Evolutionary conservation across 2,113 vertebrate genomes (phyloP).

Genomic region (Rana temporaria): DNA sequence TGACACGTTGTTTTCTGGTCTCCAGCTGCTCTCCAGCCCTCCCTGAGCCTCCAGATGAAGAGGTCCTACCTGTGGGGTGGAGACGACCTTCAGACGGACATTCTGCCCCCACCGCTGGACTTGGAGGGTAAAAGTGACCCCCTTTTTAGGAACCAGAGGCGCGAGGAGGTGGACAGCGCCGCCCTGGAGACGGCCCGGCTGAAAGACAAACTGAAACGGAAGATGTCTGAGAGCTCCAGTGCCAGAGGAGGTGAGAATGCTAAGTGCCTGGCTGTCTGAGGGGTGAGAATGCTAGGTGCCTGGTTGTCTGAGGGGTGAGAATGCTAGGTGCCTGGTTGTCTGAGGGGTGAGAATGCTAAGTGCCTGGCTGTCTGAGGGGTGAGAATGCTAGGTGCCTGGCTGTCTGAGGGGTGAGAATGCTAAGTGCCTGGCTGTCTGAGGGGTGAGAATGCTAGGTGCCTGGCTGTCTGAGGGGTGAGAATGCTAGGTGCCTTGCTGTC

Average conservation of each 20-base stretch:
- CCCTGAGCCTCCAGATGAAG: constrained; percentile 18
- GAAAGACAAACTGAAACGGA: constrained; percentile 67
- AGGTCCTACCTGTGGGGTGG: constrained; percentile 1
- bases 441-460: too few species aligned
- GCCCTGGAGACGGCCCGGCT: constrained; percentile 62
- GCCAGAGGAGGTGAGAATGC: constrained; percentile 59
- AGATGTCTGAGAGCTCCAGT: constrained; percentile 57
- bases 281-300: too few species aligned
- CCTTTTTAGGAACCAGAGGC: neutral
- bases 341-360: too few species aligned
- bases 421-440: too few species aligned
- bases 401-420: too few species aligned
- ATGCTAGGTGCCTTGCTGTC: too few species aligned
- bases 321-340: too few species aligned
- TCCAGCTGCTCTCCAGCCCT: constrained; percentile 61
- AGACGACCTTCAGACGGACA: neutral
- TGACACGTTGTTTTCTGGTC: neutral
- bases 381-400: too few species aligned
- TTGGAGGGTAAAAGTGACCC: constrained; percentile 37
- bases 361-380: too few species aligned
- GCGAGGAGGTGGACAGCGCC: constrained; percentile 57
- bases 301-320: too few species aligned
- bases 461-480: too few species aligned
- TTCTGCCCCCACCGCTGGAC: neutral
- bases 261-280: too few species aligned